phyloP scores from a whole-genome alignment of 2,888 invertebrate genomes.

The Papilio protenor region DNA sequence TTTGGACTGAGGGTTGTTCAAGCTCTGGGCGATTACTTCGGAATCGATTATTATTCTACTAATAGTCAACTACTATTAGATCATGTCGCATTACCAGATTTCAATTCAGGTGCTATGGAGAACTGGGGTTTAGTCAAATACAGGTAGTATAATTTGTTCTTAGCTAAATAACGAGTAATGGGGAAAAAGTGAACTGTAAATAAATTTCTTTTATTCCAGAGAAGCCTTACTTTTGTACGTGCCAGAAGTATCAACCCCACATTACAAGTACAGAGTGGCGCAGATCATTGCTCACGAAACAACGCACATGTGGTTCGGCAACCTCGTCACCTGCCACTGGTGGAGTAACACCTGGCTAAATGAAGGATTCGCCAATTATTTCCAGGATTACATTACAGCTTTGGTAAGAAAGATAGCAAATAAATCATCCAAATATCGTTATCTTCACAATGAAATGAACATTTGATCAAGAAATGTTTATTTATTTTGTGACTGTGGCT shows the following conservation, averaged over 20 bases:
- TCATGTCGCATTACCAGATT: slow-evolving; percentile 93
- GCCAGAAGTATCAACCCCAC: slow-evolving; percentile 72
- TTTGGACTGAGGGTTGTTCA: slow-evolving; percentile 82
- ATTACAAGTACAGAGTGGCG: slow-evolving; percentile 82
- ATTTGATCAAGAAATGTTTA: not conserved
- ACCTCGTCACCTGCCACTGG: slow-evolving; percentile 90
- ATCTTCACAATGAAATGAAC: not conserved
- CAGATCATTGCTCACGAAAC: slow-evolving; percentile 90
- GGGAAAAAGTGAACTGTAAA: not conserved
- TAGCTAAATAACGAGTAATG: not conserved
- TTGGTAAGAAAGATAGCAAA: slow-evolving; percentile 53
- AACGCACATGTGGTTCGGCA: slow-evolving; percentile 94
- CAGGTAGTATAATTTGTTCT: slow-evolving; percentile 72
- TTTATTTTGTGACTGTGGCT: not conserved
- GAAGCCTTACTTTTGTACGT: slow-evolving; percentile 78
- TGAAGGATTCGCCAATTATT: slow-evolving; percentile 89
- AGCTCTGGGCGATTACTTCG: slow-evolving; percentile 84
- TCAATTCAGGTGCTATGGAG: slow-evolving; percentile 94
- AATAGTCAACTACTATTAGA: slow-evolving; percentile 89
- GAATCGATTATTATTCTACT: slow-evolving; percentile 77
- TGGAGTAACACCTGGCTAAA: slow-evolving; percentile 90
- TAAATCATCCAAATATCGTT: not conserved
- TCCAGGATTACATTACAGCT: slow-evolving; percentile 86
- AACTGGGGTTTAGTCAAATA: slow-evolving; percentile 96
- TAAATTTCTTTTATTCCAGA: slow-evolving; percentile 55